Percentiles rank a stretch among this genome's conserved stretches.
These are phyloP conservation scores for Microtus pennsylvanicus DNA, from an alignment of 2,113 vertebrate species.

Conservation along the genomic window DNA sequence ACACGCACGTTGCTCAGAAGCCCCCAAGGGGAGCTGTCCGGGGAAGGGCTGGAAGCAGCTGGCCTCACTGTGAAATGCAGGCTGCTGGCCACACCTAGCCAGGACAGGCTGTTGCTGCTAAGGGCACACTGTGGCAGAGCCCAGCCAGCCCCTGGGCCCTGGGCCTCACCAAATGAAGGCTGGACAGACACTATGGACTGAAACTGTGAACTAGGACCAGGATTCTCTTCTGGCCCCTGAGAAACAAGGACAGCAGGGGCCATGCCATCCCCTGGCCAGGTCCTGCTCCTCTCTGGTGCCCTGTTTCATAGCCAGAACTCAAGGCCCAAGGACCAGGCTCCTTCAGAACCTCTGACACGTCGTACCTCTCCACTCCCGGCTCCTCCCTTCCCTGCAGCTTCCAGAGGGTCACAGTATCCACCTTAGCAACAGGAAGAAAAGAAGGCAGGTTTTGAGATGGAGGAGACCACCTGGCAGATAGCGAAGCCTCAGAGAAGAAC, in stretches of 20 bases:
- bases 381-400: neutral
- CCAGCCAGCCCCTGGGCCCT: neutral
- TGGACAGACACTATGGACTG: neutral
- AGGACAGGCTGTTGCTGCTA: neutral
- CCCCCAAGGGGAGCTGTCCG: neutral
- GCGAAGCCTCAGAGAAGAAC: neutral
- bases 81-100: neutral
- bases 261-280: too few species aligned
- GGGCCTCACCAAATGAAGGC: neutral
- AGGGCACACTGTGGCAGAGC: neutral
- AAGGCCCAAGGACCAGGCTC: neutral
- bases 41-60: neutral
- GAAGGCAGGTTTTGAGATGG: neutral
- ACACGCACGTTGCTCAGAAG: neutral
- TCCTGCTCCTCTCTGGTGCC: rapidly evolving
- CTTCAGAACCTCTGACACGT: neutral
- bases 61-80: neutral
- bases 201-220: neutral
- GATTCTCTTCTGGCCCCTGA: neutral
- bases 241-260: neutral
- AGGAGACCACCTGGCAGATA: neutral
- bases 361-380: neutral
- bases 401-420: neutral
- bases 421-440: neutral
- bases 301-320: neutral